These are phyloP conservation scores for Lipophrys pholis DNA, from an alignment of 2,113 vertebrate species.

Conservation along the genomic window DNA sequence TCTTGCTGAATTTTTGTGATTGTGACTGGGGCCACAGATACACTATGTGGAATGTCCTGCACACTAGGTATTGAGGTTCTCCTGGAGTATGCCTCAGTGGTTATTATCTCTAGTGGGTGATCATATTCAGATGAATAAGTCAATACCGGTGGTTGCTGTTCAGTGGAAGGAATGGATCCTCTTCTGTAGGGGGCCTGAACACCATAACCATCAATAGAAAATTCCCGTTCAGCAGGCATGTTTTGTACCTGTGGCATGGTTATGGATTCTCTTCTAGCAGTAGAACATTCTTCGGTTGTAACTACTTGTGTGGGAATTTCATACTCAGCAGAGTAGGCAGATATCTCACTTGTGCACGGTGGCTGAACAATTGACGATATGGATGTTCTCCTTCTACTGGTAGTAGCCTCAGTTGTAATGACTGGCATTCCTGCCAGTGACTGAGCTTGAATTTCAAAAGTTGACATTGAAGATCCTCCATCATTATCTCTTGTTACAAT, in stretches of 20 bases:
- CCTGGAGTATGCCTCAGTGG: constrained; percentile 58
- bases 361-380: constrained; percentile 63
- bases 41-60: constrained; percentile 57
- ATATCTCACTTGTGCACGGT: constrained; percentile 57
- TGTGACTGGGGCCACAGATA: constrained; percentile 66
- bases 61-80: constrained; percentile 60
- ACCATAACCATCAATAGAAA: constrained; percentile 40
- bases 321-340: constrained; percentile 55
- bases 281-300: constrained; percentile 59
- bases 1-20: constrained; percentile 83
- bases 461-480: constrained; percentile 30
- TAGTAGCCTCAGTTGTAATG: constrained; percentile 60
- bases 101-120: constrained; percentile 66
- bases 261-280: constrained; percentile 66
- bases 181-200: constrained; percentile 51
- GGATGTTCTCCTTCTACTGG: constrained; percentile 62
- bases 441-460: constrained; percentile 44
- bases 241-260: constrained; percentile 61
- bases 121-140: constrained; percentile 71
- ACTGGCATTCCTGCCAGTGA: constrained; percentile 47
- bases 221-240: constrained; percentile 68
- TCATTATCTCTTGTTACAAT: constrained; percentile 34
- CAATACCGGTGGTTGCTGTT: constrained; percentile 48
- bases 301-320: constrained; percentile 55
- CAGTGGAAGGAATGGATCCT: constrained; percentile 47